Percentiles rank a stretch among this genome's conserved stretches.
phyloP scores from a whole-genome alignment of 2,797 vertebrate species.

The Tiaroga cobitis region DNA sequence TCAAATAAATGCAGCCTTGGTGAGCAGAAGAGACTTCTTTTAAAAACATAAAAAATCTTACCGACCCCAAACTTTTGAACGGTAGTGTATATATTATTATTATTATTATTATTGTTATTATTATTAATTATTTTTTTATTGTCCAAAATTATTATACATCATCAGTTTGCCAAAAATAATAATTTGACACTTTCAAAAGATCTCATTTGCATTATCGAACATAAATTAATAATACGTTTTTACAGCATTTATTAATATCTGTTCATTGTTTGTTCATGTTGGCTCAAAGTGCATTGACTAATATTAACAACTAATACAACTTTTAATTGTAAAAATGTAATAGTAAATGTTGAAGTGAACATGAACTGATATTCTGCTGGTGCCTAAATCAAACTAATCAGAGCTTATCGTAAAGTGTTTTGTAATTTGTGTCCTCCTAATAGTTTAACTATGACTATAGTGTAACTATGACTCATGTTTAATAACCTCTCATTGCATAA shows the following conservation, averaged over 20 bases:
- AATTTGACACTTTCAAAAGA: not conserved
- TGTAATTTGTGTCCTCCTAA: not conserved
- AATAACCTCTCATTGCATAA: not conserved
- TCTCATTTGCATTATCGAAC: not conserved
- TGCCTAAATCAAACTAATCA: not conserved
- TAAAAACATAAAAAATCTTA: no score
- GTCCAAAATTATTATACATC: not conserved
- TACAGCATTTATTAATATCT: not conserved
- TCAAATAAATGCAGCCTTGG: no score
- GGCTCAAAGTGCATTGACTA: not conserved
- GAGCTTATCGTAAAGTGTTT: not conserved
- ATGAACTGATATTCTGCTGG: not conserved
- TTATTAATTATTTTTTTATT: no score
- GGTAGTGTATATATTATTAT: no score
- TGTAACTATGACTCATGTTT: not conserved
- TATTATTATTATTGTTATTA: no score
- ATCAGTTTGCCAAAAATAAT: not conserved
- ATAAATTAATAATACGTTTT: not conserved
- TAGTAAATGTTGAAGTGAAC: not conserved
- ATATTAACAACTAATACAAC: not conserved
- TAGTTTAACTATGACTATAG: not conserved
- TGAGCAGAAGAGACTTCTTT: no score
- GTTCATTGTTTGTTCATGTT: not conserved
- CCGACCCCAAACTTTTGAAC: no score
- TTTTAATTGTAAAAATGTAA: not conserved